phyloP scores from a whole-genome alignment of 2,888 invertebrate species.

The Drosophila anomelani region DNA sequence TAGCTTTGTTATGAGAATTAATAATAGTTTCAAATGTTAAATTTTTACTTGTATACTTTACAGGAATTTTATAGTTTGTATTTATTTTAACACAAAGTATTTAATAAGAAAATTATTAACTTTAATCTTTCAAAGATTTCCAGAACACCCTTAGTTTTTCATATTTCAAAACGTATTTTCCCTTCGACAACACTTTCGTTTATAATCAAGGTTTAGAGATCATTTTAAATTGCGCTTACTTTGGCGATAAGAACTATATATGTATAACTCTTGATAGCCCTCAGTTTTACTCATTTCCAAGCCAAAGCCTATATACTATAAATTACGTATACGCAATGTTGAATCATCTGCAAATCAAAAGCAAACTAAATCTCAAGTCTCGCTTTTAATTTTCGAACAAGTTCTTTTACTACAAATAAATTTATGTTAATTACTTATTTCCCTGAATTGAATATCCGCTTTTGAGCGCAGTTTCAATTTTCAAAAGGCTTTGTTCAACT shows the following conservation, averaged over 20 bases:
- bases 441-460: conserved; percentile 26
- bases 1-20: neutral
- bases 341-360: conserved; percentile 42
- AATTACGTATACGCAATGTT: conserved; percentile 50
- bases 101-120: too few species aligned
- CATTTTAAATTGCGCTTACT: conserved; percentile 11
- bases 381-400: conserved; percentile 4
- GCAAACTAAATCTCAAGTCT: neutral
- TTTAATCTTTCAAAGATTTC: neutral
- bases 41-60: neutral
- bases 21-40: neutral
- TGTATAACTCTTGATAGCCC: conserved; percentile 35
- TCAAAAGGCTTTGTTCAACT: conserved; percentile 24
- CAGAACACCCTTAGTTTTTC: neutral
- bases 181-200: conserved; percentile 13
- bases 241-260: conserved; percentile 51
- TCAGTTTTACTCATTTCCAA: conserved; percentile 11
- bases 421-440: conserved; percentile 52
- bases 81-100: neutral
- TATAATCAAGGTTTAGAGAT: conserved; percentile 40
- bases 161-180: conserved; percentile 24
- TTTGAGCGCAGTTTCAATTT: conserved; percentile 26
- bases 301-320: neutral
- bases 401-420: conserved; percentile 40
- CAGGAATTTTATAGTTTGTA: neutral